These are phyloP conservation scores for Zygothrica quintamaculata DNA, from an alignment of 2,888 invertebrate genomes.

Conservation along the genomic window DNA sequence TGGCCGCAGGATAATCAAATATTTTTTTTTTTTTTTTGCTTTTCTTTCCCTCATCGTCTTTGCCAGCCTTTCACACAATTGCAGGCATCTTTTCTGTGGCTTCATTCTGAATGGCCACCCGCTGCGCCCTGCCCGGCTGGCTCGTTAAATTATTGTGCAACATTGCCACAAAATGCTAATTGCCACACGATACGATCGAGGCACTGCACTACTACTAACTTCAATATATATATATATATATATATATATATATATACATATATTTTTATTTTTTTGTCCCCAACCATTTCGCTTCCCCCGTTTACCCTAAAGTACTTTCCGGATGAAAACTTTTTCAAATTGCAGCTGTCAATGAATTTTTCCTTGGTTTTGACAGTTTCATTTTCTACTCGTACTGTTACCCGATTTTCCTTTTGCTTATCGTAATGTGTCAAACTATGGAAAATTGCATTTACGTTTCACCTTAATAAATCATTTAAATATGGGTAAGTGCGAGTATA, in stretches of 20 bases:
- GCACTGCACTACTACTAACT: conserved; percentile 33
- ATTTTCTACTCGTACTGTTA: conserved; percentile 41
- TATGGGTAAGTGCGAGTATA: conserved; percentile 3
- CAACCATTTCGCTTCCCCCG: neutral
- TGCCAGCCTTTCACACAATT: conserved; percentile 43
- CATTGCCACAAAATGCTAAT: conserved; percentile 81
- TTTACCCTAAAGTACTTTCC: conserved; percentile 3
- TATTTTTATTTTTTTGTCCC: conserved; percentile 6
- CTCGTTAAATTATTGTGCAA: conserved; percentile 78
- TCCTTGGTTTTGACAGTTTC: conserved; percentile 60
- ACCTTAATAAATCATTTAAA: conserved; percentile 60
- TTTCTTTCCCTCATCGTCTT: conserved; percentile 28
- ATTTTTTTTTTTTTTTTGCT: conserved; percentile 63
- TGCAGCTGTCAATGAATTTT: conserved; percentile 72
- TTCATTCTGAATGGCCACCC: conserved; percentile 30
- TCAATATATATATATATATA: conserved; percentile 4
- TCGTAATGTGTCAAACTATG: conserved; percentile 74
- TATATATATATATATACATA: too few species aligned
- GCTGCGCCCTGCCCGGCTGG: conserved; percentile 38
- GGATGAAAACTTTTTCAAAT: conserved; percentile 64
- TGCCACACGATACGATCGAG: conserved; percentile 77
- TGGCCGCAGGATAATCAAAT: conserved; percentile 83
- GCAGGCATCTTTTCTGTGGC: conserved; percentile 49
- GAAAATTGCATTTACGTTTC: conserved; percentile 51
- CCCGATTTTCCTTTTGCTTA: conserved; percentile 49